Evolutionary conservation across 2,797 vertebrate species (phyloP).

Genomic region (Sebastes oblongus): DNA sequence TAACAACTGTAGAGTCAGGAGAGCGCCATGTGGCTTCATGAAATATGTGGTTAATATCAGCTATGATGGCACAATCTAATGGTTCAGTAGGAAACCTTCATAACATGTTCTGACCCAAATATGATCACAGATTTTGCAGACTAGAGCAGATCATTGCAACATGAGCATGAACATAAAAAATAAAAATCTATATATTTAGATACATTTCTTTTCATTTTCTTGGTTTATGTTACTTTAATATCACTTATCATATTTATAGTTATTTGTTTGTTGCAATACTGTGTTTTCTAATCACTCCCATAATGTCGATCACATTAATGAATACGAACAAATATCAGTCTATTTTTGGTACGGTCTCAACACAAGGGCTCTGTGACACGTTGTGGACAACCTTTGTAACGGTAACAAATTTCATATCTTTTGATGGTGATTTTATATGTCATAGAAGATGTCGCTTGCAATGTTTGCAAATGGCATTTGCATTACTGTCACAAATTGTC

Average conservation of each 20-base stretch:
- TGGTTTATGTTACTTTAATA: neutral
- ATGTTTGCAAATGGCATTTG: constrained; percentile 55
- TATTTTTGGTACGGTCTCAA: neutral
- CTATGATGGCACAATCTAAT: neutral
- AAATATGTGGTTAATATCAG: constrained; percentile 2
- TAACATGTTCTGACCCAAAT: neutral
- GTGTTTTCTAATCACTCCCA: neutral
- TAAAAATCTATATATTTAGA: neutral
- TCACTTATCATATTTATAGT: neutral
- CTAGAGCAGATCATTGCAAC: neutral
- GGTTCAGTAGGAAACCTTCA: neutral
- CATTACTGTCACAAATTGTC: constrained; percentile 44
- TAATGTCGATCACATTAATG: neutral
- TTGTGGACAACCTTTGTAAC: constrained; percentile 2
- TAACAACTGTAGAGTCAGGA: constrained; percentile 9
- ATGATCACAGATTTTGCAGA: neutral
- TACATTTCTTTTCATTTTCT: neutral
- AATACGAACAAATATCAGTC: neutral
- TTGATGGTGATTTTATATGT: constrained; percentile 19
- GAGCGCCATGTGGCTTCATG: neutral
- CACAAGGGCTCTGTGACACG: neutral
- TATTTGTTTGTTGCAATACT: neutral
- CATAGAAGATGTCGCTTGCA: constrained; percentile 20
- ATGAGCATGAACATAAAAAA: neutral
- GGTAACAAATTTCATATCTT: constrained; percentile 15